Evolutionary conservation across 2,888 invertebrate genomes (phyloP).

Genomic region (Acleris literana): DNA sequence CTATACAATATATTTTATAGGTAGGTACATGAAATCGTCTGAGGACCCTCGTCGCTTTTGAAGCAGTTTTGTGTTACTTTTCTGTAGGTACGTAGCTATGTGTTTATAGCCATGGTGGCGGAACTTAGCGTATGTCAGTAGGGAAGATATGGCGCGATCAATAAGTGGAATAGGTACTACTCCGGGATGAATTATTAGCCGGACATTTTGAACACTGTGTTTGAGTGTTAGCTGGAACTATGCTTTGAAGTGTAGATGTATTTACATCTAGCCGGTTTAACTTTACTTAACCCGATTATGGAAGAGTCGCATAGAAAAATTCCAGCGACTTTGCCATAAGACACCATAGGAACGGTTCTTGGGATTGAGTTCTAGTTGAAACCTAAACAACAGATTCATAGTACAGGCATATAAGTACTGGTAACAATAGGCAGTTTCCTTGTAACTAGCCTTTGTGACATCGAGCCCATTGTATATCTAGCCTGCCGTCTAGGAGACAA

Average conservation of each 20-base stretch:
- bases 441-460: slow-evolving; percentile 76
- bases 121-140: slow-evolving; percentile 63
- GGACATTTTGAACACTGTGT: neutral
- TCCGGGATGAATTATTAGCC: slow-evolving; percentile 23
- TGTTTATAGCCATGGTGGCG: slow-evolving; percentile 45
- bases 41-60: slow-evolving; percentile 76
- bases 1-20: slow-evolving; percentile 56
- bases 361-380: slow-evolving; percentile 59
- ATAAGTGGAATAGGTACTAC: slow-evolving; percentile 43
- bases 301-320: slow-evolving; percentile 17
- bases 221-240: neutral
- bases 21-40: slow-evolving; percentile 59
- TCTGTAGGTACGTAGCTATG: slow-evolving; percentile 57
- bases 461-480: slow-evolving; percentile 45
- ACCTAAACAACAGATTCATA: slow-evolving; percentile 66
- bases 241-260: too few species aligned
- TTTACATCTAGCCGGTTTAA: neutral
- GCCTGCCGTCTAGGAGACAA: slow-evolving; percentile 9
- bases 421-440: slow-evolving; percentile 75
- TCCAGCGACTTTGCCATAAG: slow-evolving; percentile 39
- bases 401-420: slow-evolving; percentile 61
- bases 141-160: slow-evolving; percentile 55
- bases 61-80: slow-evolving; percentile 70
- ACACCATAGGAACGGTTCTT: slow-evolving; percentile 29
- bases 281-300: slow-evolving; percentile 5